A percentile compares a stretch with the other conserved stretches of the same genome.
These are phyloP conservation scores for Galendromus occidentalis DNA, from an alignment of 1,140 invertebrate genomes.

Conservation along the genomic window DNA sequence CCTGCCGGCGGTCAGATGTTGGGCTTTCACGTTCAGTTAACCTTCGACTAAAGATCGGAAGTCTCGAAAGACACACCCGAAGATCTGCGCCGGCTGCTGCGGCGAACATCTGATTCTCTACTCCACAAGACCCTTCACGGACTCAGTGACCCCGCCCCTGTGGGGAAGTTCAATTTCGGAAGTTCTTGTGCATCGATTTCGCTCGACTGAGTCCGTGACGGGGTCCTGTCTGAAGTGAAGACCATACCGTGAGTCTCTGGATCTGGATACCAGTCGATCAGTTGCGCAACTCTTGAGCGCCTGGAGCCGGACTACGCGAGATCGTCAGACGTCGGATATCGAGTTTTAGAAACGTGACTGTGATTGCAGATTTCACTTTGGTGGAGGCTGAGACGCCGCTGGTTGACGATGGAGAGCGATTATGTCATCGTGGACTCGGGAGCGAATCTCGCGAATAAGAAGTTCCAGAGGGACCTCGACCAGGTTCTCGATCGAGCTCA, in stretches of 20 bases:
- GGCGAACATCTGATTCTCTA: background rate
- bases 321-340: too few relatives aligned
- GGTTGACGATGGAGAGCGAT: conserved; percentile 13
- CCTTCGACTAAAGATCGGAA: background rate
- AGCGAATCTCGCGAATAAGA: conserved; percentile 85
- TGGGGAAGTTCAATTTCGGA: background rate
- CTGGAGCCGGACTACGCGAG: too few relatives aligned
- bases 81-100: background rate
- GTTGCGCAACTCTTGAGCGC: too few relatives aligned
- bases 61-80: conserved; percentile 3
- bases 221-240: background rate
- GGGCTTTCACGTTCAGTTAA: too few relatives aligned
- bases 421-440: conserved; percentile 79
- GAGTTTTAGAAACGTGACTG: too few relatives aligned
- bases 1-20: too few relatives aligned
- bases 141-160: background rate
- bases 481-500: conserved; percentile 74
- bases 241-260: background rate
- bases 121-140: conserved; percentile 10
- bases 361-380: background rate
- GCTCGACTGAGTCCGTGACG: background rate
- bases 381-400: background rate
- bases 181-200: background rate
- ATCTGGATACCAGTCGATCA: too few relatives aligned
- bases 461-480: conserved; percentile 73